phyloP scores from a whole-genome alignment of 2,888 invertebrate species.

The Strigamia crassipes region DNA sequence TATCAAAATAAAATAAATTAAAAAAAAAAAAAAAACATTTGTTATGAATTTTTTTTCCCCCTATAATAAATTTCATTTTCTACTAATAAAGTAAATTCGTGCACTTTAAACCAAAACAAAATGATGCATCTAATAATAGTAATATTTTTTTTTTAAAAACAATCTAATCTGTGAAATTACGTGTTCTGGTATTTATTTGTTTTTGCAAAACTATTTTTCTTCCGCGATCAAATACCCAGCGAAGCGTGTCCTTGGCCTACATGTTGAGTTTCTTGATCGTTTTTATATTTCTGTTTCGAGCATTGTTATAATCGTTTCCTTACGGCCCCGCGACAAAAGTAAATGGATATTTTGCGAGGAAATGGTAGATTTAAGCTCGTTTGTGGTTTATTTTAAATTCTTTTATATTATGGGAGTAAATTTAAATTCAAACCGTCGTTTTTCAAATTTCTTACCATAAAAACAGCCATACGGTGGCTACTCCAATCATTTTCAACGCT shows the following conservation, averaged over 20 bases:
- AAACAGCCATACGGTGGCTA: not conserved
- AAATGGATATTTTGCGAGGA: too few relatives aligned
- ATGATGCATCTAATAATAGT: too few relatives aligned
- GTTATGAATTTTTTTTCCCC: too few relatives aligned
- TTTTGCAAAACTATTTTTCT: not conserved
- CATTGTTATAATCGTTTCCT: too few relatives aligned
- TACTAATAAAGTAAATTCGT: too few relatives aligned
- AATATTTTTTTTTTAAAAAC: not conserved
- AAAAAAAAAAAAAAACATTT: not conserved
- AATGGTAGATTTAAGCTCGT: not conserved
- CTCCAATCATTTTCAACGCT: not conserved
- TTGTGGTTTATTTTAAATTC: not conserved
- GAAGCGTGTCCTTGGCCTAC: not conserved
- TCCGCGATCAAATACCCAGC: not conserved
- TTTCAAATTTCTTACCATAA: not conserved
- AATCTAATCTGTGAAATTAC: not conserved
- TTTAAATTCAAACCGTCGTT: not conserved
- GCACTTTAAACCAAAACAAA: too few relatives aligned
- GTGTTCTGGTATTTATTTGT: not conserved
- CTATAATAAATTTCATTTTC: too few relatives aligned
- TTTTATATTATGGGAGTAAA: not conserved
- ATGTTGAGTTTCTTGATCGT: not conserved
- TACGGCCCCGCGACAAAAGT: too few relatives aligned
- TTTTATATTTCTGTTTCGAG: not conserved
- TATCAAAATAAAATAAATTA: not conserved